These are phyloP conservation scores for Gnatocerus cornutus DNA, from an alignment of 2,888 invertebrate species.

Conservation along the genomic window DNA sequence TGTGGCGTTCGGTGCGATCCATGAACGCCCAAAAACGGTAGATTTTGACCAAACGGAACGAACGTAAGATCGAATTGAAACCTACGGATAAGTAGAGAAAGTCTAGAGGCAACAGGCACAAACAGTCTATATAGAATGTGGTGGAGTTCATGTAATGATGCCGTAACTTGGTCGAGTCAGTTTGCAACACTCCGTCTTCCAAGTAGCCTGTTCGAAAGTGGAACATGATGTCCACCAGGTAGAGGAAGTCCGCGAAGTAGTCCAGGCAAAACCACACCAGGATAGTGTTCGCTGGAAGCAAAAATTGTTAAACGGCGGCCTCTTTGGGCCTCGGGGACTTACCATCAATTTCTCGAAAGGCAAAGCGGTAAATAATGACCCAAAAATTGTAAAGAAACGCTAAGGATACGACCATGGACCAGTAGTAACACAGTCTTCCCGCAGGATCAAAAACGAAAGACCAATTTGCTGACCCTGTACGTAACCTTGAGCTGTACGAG, in stretches of 20 bases:
- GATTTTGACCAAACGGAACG: slow-evolving; percentile 97
- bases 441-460: slow-evolving; percentile 99
- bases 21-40: slow-evolving; percentile 99
- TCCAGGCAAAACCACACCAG: slow-evolving; percentile 98
- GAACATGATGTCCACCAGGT: slow-evolving; percentile 96
- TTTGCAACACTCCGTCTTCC: slow-evolving; percentile 98
- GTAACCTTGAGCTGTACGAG: slow-evolving; percentile 77
- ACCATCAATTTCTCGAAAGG: slow-evolving; percentile 97
- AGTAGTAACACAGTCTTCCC: slow-evolving; percentile 95
- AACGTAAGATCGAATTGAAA: slow-evolving; percentile 95
- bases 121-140: slow-evolving; percentile 98
- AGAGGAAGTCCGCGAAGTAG: slow-evolving; percentile 96
- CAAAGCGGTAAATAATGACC: slow-evolving; percentile 99
- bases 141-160: slow-evolving; percentile 97
- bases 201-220: slow-evolving; percentile 98
- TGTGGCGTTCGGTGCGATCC: slow-evolving; percentile 98
- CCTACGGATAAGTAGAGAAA: slow-evolving; percentile 97
- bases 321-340: slow-evolving; percentile 66
- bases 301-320: too few species aligned
- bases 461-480: slow-evolving; percentile 84
- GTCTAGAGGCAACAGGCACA: slow-evolving; percentile 97
- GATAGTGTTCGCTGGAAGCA: slow-evolving; percentile 83
- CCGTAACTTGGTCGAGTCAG: slow-evolving; percentile 93
- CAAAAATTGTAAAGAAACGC: slow-evolving; percentile 98
- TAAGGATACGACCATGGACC: slow-evolving; percentile 97